Conservation (phyloP, 1,140 invertebrate genomes). For the Diachasma alloeum region DNA sequence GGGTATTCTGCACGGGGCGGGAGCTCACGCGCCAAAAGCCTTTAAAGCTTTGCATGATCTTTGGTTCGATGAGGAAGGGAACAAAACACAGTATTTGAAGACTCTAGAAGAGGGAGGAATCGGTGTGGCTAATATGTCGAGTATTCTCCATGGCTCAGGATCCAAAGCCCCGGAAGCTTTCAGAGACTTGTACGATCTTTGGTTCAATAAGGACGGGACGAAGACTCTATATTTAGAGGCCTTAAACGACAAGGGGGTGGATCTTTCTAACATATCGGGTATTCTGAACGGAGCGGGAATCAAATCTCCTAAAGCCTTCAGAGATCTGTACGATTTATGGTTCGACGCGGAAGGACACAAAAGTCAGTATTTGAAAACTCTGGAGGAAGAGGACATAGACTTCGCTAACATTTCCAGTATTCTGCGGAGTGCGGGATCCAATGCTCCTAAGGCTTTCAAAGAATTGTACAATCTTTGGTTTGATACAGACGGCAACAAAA, state of each 20-base stretch:
- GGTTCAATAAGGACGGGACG: conserved; percentile 33
- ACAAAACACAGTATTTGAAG: conserved; percentile 38
- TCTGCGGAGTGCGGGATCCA: conserved; percentile 29
- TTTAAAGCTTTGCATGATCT: conserved; percentile 38
- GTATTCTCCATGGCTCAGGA: conserved; percentile 27
- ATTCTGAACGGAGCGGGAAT: not conserved
- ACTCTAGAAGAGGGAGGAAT: conserved; percentile 32
- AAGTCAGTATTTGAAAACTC: conserved; percentile 34
- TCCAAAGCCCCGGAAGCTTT: conserved; percentile 33
- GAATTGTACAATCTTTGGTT: conserved; percentile 36
- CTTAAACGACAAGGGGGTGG: not conserved
- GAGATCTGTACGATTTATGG: conserved; percentile 37
- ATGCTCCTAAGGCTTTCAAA: conserved; percentile 35
- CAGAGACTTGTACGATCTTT: conserved; percentile 36
- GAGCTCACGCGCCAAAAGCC: conserved; percentile 30
- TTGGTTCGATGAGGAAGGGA: conserved; percentile 37
- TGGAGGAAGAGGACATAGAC: conserved; percentile 32
- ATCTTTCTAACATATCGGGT: not conserved
- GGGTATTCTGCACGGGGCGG: conserved; percentile 13
- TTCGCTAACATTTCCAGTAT: conserved; percentile 1
- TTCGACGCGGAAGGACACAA: conserved; percentile 35
- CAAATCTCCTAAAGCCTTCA: conserved; percentile 34
- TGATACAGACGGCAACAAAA: conserved; percentile 33
- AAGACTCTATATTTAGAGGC: conserved; percentile 27
- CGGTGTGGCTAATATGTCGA: conserved; percentile 3